Evolutionary conservation across 2,888 invertebrate species (phyloP), one percentile per base, ranked within the genome.

Genomic region (Taenaris catops): DNA sequence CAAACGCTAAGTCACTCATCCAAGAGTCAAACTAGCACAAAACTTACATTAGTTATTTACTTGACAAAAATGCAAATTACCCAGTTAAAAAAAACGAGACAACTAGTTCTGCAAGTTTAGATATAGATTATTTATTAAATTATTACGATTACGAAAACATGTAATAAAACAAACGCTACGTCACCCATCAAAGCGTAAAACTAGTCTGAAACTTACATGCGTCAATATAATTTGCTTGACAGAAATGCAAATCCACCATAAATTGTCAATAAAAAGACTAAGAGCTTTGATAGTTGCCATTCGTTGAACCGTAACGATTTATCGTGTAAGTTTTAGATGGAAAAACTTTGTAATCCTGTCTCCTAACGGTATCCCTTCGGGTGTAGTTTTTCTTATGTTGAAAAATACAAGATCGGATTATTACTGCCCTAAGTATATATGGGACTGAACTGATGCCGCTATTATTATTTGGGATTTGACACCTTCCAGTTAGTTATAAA

Each of bases 321-420:
- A 84, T 83, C 65, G 79, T 63, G 47, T 38, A 81, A 84, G 69
- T 83, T 81, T 76, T 66, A 70, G 75, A 84, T 83, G 69, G 83
- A 81, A 83, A 83, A 84, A 83, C 68, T 83, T 84, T 38, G 65
- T 67, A 69, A 76, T 69, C 70, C 73, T 62, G 65, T 68, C 63
- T 51, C 44, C 46, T 44, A 49, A 32, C 44, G 44, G 46, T 38
- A 39, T 52, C 48, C 55, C 49, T 49, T 43, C 33, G 52, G 48
- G 49, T 27, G 34, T 40, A 41, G 37, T 48, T 48, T 43, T 46
- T 48, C 44, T 51, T 49, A 51, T 48, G 49, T 44, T 34, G 23
- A 36, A 41, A 49, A 51, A 36, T 41, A 41, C 24, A 31, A 35
- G 29, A 46, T 44, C 43, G 39, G 35, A 41, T 51, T 44, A 39